Conservation (phyloP, 2,113 vertebrate species). For the Cynocephalus volans region DNA sequence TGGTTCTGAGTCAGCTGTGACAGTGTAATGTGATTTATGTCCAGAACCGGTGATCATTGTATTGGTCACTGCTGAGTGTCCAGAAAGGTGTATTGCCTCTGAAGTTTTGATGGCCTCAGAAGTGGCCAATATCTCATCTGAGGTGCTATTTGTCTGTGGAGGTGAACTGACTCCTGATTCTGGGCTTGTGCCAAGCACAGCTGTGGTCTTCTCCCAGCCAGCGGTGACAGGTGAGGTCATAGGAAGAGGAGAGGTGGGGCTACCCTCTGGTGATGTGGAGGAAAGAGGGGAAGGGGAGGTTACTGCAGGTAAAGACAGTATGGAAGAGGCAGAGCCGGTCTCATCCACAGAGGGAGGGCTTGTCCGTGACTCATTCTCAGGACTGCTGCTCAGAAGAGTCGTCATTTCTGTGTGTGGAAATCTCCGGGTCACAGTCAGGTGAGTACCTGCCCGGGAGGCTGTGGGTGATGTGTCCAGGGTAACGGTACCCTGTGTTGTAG, state of each 20-base stretch:
- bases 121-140: rapidly evolving
- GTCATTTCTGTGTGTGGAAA: neutral
- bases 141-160: neutral
- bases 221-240: neutral
- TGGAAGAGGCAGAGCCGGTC: neutral
- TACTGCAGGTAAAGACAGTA: rapidly evolving
- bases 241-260: neutral
- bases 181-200: neutral
- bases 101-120: no score
- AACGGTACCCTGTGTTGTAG: neutral
- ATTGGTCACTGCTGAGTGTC: rapidly evolving
- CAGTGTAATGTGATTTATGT: no score
- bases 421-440: neutral
- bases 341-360: neutral
- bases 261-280: neutral
- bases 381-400: neutral
- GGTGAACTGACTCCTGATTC: neutral
- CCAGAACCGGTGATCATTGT: neutral
- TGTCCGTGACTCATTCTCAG: neutral
- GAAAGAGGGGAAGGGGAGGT: neutral
- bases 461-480: neutral
- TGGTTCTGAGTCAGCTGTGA: neutral
- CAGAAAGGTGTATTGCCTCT: rapidly evolving
- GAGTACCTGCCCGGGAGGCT: neutral
- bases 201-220: neutral